These are phyloP conservation scores for Tillus elongatus DNA, from an alignment of 2,888 invertebrate genomes.

Conservation along the genomic window DNA sequence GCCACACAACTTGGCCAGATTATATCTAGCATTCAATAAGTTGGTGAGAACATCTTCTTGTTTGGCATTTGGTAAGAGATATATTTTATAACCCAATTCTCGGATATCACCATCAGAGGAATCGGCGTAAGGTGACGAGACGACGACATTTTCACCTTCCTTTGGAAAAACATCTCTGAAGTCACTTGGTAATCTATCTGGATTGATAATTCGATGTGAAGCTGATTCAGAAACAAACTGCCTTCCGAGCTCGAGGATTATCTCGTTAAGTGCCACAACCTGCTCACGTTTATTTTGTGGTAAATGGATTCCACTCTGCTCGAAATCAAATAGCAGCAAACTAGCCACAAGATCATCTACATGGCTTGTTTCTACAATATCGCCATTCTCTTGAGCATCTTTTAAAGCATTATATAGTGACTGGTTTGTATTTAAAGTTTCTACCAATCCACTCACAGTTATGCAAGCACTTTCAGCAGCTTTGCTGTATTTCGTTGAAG, in stretches of 20 bases:
- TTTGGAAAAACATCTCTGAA: constrained; percentile 59
- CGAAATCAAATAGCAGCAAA: constrained; percentile 92
- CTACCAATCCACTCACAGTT: constrained; percentile 83
- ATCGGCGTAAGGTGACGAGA: constrained; percentile 78
- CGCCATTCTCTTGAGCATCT: constrained; percentile 61
- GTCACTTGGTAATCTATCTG: constrained; percentile 58
- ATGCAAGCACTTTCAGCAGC: constrained; percentile 89
- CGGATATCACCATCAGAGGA: constrained; percentile 68
- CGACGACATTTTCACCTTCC: constrained; percentile 63
- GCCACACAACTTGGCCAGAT: constrained; percentile 80
- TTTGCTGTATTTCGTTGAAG: constrained; percentile 59
- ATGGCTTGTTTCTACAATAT: constrained; percentile 53
- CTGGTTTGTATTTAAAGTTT: constrained; percentile 88
- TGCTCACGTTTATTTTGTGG: constrained; percentile 58
- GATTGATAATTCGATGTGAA: constrained; percentile 57
- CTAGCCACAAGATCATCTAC: constrained; percentile 80
- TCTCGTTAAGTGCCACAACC: constrained; percentile 81
- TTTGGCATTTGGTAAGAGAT: constrained; percentile 63
- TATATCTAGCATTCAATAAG: constrained; percentile 63
- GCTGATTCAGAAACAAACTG: constrained; percentile 70
- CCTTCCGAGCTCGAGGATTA: constrained; percentile 76
- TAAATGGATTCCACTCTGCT: constrained; percentile 94
- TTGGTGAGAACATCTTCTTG: constrained; percentile 69
- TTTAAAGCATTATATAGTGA: constrained; percentile 71
- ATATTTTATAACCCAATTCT: constrained; percentile 82